A percentile compares a stretch with the other conserved stretches of the same genome.
phyloP scores from a whole-genome alignment of 2,888 invertebrate genomes.

The Parnassius orleans region DNA sequence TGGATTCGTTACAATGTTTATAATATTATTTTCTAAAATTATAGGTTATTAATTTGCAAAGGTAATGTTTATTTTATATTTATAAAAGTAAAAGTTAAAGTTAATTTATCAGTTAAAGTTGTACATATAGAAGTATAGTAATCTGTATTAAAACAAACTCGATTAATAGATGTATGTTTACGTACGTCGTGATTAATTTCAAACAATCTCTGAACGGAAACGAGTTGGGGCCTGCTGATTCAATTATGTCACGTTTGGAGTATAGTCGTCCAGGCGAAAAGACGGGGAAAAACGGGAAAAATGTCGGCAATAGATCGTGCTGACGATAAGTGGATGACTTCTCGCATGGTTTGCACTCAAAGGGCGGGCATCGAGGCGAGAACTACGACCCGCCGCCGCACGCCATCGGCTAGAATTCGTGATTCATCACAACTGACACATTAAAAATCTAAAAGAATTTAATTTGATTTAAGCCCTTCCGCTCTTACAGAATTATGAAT shows the following conservation, averaged over 20 bases:
- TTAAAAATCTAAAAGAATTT: constrained; percentile 20
- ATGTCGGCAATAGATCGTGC: constrained; percentile 73
- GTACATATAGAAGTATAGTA: too few species aligned
- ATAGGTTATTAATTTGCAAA: too few species aligned
- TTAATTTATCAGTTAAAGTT: too few species aligned
- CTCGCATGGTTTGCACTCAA: constrained; percentile 76
- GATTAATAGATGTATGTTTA: constrained; percentile 31
- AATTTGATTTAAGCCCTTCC: not conserved
- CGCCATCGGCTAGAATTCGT: constrained; percentile 26
- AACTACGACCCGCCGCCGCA: constrained; percentile 41
- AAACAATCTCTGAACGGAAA: constrained; percentile 48
- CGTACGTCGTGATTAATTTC: constrained; percentile 70
- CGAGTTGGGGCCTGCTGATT: constrained; percentile 60
- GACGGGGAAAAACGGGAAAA: constrained; percentile 78
- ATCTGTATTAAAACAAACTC: constrained; percentile 1
- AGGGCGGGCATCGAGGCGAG: constrained; percentile 67
- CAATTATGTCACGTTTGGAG: constrained; percentile 72
- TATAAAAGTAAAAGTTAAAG: too few species aligned
- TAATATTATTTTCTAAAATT: too few species aligned
- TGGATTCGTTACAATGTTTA: too few species aligned
- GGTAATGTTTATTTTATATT: too few species aligned
- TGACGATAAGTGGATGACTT: constrained; percentile 77
- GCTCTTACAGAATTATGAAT: too few species aligned
- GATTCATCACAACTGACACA: constrained; percentile 6
- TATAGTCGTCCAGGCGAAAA: constrained; percentile 64